Evolutionary conservation across 1,140 invertebrate genomes (phyloP).

Genomic region (Hycleus cichorii): DNA sequence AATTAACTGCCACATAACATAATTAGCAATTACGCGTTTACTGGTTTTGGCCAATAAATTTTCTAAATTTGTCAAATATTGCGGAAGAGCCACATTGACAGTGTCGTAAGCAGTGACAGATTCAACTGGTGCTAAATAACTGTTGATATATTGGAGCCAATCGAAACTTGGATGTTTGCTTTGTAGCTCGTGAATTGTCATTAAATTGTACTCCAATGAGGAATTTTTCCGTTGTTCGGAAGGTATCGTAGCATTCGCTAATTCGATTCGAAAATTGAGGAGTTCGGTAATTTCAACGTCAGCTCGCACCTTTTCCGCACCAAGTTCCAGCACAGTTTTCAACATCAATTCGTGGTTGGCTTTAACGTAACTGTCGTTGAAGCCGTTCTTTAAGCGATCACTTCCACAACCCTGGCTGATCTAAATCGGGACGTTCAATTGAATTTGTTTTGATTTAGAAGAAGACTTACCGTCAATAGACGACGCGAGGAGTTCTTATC

Average conservation of each 20-base stretch:
- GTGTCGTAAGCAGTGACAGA: constrained; percentile 36
- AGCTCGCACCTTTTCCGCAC: constrained; percentile 44
- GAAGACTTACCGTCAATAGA: constrained; percentile 5
- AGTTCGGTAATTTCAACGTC: constrained; percentile 48
- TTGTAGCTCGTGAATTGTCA: constrained; percentile 49
- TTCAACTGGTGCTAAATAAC: constrained; percentile 37
- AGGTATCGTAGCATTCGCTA: constrained; percentile 46
- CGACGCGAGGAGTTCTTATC: constrained; percentile 67
- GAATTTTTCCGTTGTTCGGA: constrained; percentile 45
- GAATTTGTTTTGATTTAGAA: background rate
- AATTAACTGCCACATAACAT: constrained; percentile 49
- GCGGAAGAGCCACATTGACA: constrained; percentile 49
- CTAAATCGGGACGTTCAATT: constrained; percentile 32
- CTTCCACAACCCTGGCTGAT: constrained; percentile 56
- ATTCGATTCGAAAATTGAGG: constrained; percentile 53
- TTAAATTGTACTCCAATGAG: constrained; percentile 58
- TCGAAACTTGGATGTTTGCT: constrained; percentile 39
- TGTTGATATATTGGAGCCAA: constrained; percentile 65
- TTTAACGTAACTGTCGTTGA: constrained; percentile 35
- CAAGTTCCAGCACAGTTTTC: constrained; percentile 50
- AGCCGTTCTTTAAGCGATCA: constrained; percentile 50
- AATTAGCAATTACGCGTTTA: constrained; percentile 52
- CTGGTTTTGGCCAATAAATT: constrained; percentile 42
- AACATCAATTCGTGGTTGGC: constrained; percentile 40
- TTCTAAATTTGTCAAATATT: constrained; percentile 46